Base-by-base conservation (phyloP, 2,888 invertebrate genomes). In the Ctena decussata region DNA sequence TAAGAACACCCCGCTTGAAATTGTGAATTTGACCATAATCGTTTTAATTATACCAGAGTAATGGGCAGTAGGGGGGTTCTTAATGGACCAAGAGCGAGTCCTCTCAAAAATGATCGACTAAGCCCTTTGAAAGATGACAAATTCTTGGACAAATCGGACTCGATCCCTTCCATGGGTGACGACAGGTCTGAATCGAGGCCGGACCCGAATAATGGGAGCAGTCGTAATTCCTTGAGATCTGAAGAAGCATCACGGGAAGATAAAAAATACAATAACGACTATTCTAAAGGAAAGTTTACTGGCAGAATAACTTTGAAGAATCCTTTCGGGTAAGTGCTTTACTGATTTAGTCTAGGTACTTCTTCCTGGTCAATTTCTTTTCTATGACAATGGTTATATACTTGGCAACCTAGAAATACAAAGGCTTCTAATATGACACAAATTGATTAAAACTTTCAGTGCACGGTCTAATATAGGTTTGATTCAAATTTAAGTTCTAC, bases 311-410 rank as follows among this genome's bases (percentile, higher is more conserved):
- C 90, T 12, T 74, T 90, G 21, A 88, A 82, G 70, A 89, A 89
- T 79, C 85, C 89, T 24, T 89, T 89, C 44, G 89, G 89, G 89
- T 89, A 86, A 84, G 90, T 78, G 41, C n/a, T n/a, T n/a, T n/a
- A n/a, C n/a, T n/a, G n/a, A n/a, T n/a, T n/a, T n/a, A n/a, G n/a
- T n/a, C n/a, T n/a, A n/a, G n/a, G n/a, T n/a, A n/a, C n/a, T n/a
- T n/a, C n/a, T n/a, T n/a, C n/a, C n/a, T n/a, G n/a, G n/a, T n/a
- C n/a, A n/a, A n/a, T n/a, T n/a, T n/a, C n/a, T n/a, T n/a, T n/a
- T n/a, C n/a, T n/a, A n/a, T n/a, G n/a, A n/a, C n/a, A n/a, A n/a
- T n/a, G n/a, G n/a, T n/a, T n/a, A n/a, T n/a, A n/a, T n/a, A n/a
- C n/a, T n/a, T n/a, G n/a, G n/a, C n/a, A n/a, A n/a, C n/a, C n/a